A percentile compares a stretch with the other conserved stretches of the same genome.
Conservation (phyloP, 2,113 vertebrate species). For the Cervus canadensis region DNA sequence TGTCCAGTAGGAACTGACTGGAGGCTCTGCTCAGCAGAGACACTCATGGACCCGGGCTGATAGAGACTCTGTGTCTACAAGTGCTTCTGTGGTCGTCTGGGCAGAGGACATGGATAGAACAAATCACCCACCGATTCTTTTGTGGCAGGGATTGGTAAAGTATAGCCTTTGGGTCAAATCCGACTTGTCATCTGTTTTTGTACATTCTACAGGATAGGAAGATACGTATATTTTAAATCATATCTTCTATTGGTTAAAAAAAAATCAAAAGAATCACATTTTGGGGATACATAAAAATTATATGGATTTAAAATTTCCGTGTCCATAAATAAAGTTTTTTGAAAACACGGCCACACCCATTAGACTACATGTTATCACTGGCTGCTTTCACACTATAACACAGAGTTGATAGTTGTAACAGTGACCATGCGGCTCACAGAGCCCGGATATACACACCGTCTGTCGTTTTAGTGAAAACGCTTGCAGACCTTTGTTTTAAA, state of each 20-base stretch:
- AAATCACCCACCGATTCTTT: neutral
- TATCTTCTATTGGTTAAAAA: neutral
- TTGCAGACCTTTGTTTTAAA: neutral
- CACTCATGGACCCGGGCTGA: neutral
- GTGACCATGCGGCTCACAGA: too few species aligned
- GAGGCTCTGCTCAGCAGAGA: neutral
- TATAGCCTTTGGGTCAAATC: neutral
- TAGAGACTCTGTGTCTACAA: accelerated
- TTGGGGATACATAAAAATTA: neutral
- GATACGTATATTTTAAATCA: neutral
- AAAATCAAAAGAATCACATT: neutral
- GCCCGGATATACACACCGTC: neutral
- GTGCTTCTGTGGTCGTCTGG: neutral
- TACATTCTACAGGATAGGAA: neutral
- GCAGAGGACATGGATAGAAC: neutral
- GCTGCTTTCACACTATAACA: neutral
- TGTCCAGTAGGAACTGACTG: neutral
- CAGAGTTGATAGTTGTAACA: neutral
- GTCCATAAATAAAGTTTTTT: neutral
- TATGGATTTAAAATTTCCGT: neutral
- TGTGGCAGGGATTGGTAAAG: neutral
- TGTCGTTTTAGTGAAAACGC: neutral
- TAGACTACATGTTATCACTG: neutral
- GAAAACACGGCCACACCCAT: neutral
- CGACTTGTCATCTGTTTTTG: neutral